Base-by-base conservation (phyloP, 2,888 invertebrate species). In the Pseudeuparius sepicola region DNA sequence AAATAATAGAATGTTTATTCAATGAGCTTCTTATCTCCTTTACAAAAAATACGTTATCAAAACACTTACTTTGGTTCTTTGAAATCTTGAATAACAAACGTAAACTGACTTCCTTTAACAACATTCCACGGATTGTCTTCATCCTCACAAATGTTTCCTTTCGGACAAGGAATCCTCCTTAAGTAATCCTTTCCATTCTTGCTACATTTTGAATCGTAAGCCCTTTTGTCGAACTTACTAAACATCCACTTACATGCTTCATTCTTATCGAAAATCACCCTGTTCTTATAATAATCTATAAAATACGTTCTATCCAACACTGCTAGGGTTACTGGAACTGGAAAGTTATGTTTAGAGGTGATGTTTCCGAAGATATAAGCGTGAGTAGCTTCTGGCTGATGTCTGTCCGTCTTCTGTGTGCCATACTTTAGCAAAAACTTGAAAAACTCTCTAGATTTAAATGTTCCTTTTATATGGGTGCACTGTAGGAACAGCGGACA, bases 351-450 rank as follows among this genome's bases (percentile, higher is more conserved):
- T 44, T 66, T 70, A 0, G 86, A 73, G 14, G 93, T 89, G 28
- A 96, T 76, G 61, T 96, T 96, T 9, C 97, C 97, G 60, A 89
- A 97, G 51, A 97, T 89, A 62, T 88, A 96, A 29, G 96, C 96
- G 63, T 84, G 83, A 45, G 92, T 88, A 54, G 86, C 80, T 49
- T 78, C 80, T 52, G 79, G 76, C 49, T 81, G 78, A 60, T 88
- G 82, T 25, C 79, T 73, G 60, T 90, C 88, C 9, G 94, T 93
- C 64, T 93, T 92, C 65, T 96, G 94, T 60, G 96, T 89, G 37
- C 94, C 96, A 63, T 94, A 97, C 63, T 94, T 94, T 13, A 88
- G 75, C 33, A 97, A 68, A 63, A 96, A 92, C 63, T 84, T 82
- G 59, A 92, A 93, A 62, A 88, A 88, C 29, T 86, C 81, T 29